Conservation (phyloP, 2,888 invertebrate species). For the Plebejus melissa region DNA sequence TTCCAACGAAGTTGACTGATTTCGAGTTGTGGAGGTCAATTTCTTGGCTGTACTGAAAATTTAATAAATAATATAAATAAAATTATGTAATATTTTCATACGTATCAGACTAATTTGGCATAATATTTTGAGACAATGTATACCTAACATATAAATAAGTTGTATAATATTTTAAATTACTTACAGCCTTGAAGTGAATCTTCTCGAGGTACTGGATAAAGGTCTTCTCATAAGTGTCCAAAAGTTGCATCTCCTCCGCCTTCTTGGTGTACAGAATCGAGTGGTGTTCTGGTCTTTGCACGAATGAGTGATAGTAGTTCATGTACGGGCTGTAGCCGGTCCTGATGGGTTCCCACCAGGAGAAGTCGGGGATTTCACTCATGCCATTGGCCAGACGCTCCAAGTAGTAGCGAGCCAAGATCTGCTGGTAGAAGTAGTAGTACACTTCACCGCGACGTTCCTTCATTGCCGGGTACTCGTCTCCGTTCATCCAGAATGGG, state of each 20-base stretch:
- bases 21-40: slow-evolving; percentile 56
- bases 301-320: slow-evolving; percentile 44
- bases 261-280: slow-evolving; percentile 73
- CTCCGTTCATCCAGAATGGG: slow-evolving; percentile 81
- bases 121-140: not conserved
- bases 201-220: slow-evolving; percentile 73
- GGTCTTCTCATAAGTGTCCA: slow-evolving; percentile 79
- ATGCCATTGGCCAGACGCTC: slow-evolving; percentile 83
- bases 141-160: too few species aligned
- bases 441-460: slow-evolving; percentile 82
- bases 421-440: slow-evolving; percentile 82
- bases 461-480: slow-evolving; percentile 66
- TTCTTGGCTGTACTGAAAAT: slow-evolving; percentile 57
- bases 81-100: not conserved
- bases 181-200: slow-evolving; percentile 80
- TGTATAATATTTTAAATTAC: slow-evolving; percentile 41
- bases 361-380: slow-evolving; percentile 80
- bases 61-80: slow-evolving; percentile 14
- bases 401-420: slow-evolving; percentile 83
- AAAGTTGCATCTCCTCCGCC: slow-evolving; percentile 70
- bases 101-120: not conserved
- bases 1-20: slow-evolving; percentile 66
- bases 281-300: slow-evolving; percentile 68
- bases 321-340: slow-evolving; percentile 50
- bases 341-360: slow-evolving; percentile 80